These are phyloP conservation scores for Lepidurus arcticus DNA, from an alignment of 1,140 invertebrate species.

Conservation along the genomic window DNA sequence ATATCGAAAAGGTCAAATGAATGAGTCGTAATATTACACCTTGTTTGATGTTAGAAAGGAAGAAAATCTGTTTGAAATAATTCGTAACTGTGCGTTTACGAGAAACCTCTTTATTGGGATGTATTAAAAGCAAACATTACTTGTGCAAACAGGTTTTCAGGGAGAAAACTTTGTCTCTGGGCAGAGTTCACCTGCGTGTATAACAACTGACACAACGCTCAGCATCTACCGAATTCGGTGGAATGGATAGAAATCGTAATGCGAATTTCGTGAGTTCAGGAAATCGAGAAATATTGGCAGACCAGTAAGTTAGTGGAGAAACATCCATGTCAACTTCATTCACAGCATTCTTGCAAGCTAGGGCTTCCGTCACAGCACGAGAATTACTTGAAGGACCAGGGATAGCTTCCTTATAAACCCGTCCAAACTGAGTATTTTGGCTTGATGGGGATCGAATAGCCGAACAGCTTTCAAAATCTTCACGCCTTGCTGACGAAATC, in stretches of 20 bases:
- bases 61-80: too few relatives aligned
- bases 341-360: neutral
- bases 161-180: too few relatives aligned
- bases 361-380: neutral
- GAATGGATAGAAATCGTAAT: neutral
- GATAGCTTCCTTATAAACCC: neutral
- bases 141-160: too few relatives aligned
- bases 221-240: neutral
- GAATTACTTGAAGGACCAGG: neutral
- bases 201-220: neutral
- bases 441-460: neutral
- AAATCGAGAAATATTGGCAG: neutral
- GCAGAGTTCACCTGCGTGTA: constrained; percentile 4
- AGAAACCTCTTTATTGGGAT: too few relatives aligned
- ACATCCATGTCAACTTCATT: neutral
- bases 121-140: too few relatives aligned
- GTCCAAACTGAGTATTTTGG: neutral
- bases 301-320: neutral
- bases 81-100: too few relatives aligned
- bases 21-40: too few relatives aligned
- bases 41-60: too few relatives aligned
- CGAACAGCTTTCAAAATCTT: neutral
- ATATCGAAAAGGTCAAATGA: too few relatives aligned
- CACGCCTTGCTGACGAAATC: neutral
- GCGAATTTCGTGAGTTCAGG: neutral